Evolutionary conservation across 2,113 vertebrate species (phyloP), one percentile per base, ranked within the genome.

Genomic region (Eptesicus fuscus): DNA sequence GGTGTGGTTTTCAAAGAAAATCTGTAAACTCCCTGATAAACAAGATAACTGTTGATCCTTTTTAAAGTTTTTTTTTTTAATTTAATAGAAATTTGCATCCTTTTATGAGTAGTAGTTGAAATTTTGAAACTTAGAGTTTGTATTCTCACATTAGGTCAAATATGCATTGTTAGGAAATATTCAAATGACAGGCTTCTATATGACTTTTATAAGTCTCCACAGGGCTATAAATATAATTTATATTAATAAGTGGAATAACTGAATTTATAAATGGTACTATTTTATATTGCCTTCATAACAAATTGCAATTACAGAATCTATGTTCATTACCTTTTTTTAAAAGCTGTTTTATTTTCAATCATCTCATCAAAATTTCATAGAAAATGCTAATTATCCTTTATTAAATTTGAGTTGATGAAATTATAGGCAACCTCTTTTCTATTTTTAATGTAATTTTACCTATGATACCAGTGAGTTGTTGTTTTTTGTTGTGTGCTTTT

Each of bases 1-100:
- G 96, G 98, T 98, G 97, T 98, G 96, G 91, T 98, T 97, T 96
- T 97, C 96, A 97, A 97, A 97, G 93, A 97, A 98, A 97, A 97
- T 90, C 80, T 35, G 80, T 87, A 86, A 96, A 96, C 76, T 91
- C 51, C 84, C 78, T 95, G 83, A 88, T 96, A 86, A 93, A 96
- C n/a, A 91, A 89, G 49, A 88, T 85, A 94, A 30, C 78, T 97
- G 63, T 95, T 91, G 83, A 78, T 74, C 56, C 49, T 83, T 49
- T 97, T 70, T 70, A 53, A 90, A 86, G 25, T 88, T 69, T 89
- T 87, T 88, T 20, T 97, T 95, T 73, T 51, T 51, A 37, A 73
- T 94, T 97, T 97, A 88, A 80, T 85, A 90, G n/a, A 87, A 82
- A 78, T 94, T 32, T 93, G 53, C 78, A 94, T 93, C 69, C 83